phyloP scores from a whole-genome alignment of 2,797 vertebrate species.

The Kryptopterus vitreolus region DNA sequence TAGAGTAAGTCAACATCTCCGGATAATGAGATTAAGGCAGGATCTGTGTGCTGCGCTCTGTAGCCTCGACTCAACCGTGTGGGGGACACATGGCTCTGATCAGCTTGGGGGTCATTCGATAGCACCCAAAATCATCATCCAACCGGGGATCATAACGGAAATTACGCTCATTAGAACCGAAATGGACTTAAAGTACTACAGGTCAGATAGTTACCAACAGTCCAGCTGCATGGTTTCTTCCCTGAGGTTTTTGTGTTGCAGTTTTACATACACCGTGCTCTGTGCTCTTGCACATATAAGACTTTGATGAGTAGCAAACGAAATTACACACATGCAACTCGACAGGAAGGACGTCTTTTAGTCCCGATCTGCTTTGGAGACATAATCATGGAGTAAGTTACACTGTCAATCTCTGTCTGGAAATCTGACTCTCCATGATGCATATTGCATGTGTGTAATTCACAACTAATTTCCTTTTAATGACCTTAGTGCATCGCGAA shows the following conservation, averaged over 20 bases:
- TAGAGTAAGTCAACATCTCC: conserved; percentile 78
- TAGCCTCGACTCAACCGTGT: conserved; percentile 60
- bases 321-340: background rate
- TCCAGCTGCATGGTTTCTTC: background rate
- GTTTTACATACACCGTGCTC: background rate
- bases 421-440: conserved; percentile 20
- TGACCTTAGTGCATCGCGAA: conserved; percentile 11
- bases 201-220: conserved; percentile 10
- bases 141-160: conserved; percentile 65
- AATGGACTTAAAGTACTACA: conserved; percentile 11
- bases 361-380: background rate
- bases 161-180: conserved; percentile 70
- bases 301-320: background rate
- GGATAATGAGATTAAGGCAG: conserved; percentile 80
- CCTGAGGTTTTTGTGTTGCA: background rate
- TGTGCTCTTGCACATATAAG: background rate
- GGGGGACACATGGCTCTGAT: conserved; percentile 81
- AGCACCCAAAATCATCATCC: conserved; percentile 73
- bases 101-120: conserved; percentile 75
- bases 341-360: background rate
- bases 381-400: conserved; percentile 12
- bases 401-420: conserved; percentile 25
- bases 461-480: conserved; percentile 30
- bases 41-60: conserved; percentile 56
- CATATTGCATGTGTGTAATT: conserved; percentile 20